These are phyloP conservation scores for Panopea generosa DNA, from an alignment of 2,888 invertebrate species.

Conservation along the genomic window DNA sequence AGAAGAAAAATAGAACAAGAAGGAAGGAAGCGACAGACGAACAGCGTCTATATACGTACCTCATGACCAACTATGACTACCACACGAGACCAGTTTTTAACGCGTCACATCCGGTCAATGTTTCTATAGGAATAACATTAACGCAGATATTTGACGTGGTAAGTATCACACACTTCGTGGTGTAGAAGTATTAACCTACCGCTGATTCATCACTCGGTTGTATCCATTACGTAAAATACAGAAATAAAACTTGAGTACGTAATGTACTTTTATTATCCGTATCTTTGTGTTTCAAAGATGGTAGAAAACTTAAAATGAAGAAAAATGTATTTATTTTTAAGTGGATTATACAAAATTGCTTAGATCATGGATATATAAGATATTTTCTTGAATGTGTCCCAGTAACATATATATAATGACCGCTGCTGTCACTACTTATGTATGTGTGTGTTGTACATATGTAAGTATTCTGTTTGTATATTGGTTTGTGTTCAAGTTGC, in stretches of 20 bases:
- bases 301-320: no score
- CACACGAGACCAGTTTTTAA: constrained; percentile 82
- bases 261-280: neutral
- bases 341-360: no score
- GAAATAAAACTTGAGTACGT: neutral
- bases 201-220: no score
- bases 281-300: neutral
- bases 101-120: constrained; percentile 79
- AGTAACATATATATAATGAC: no score
- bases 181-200: neutral
- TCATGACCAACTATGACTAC: constrained; percentile 79
- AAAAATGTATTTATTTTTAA: neutral
- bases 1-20: no score
- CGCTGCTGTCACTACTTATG: no score
- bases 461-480: no score
- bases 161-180: constrained; percentile 51
- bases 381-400: no score
- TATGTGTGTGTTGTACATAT: no score
- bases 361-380: no score
- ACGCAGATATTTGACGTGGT: constrained; percentile 84
- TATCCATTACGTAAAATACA: no score
- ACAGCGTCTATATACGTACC: constrained; percentile 75
- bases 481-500: no score
- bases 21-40: constrained; percentile 73
- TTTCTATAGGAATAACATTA: constrained; percentile 81